A percentile compares a stretch with the other conserved stretches of the same genome.
Conservation (phyloP, 2,797 vertebrate genomes). For the Monodelphis domestica region DNA sequence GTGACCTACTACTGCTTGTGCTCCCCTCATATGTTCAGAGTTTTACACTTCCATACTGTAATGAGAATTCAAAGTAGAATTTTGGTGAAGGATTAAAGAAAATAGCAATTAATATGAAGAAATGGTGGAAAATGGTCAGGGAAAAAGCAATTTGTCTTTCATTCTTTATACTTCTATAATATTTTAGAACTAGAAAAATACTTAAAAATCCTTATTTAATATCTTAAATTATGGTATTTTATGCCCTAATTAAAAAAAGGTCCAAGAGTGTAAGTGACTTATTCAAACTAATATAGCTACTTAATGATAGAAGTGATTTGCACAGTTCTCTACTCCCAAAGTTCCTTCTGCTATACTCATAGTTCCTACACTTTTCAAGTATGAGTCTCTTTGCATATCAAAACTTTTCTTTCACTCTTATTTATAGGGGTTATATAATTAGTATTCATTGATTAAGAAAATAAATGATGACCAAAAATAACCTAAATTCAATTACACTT, state of each 20-base stretch:
- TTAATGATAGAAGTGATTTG: neutral
- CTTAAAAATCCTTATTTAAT: neutral
- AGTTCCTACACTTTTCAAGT: neutral
- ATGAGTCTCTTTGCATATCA: neutral
- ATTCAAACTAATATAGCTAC: neutral
- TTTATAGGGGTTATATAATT: neutral
- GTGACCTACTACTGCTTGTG: neutral
- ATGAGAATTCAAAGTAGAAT: neutral
- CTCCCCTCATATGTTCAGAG: no score
- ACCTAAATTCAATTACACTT: neutral
- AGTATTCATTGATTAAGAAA: neutral
- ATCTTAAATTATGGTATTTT: neutral
- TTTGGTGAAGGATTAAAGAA: neutral
- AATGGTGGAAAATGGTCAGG: neutral
- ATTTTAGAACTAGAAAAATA: neutral
- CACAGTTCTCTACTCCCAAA: neutral
- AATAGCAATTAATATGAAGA: neutral
- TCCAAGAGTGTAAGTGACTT: neutral
- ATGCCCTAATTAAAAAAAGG: neutral
- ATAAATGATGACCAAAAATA: neutral
- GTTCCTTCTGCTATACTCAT: neutral
- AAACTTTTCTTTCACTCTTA: neutral
- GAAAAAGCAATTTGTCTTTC: neutral
- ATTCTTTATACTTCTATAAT: neutral
- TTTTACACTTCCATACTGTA: neutral